phyloP scores from a whole-genome alignment of 2,888 invertebrate genomes.

The Acrobasis consociella region DNA sequence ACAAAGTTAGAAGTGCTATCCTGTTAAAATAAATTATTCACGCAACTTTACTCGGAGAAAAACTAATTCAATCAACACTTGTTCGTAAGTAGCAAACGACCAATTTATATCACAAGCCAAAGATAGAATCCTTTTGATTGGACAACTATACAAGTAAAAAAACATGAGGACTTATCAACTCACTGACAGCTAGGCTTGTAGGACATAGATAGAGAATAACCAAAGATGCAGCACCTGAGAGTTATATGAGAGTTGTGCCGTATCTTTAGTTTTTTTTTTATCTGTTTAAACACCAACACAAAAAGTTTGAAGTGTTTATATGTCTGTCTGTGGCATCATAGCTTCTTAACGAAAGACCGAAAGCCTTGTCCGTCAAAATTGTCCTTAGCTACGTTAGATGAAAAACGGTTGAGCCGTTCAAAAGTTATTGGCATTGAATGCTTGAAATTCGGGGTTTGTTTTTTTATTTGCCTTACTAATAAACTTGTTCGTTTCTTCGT shows the following conservation, averaged over 20 bases:
- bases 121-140: slow-evolving; percentile 13
- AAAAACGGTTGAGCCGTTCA: no score
- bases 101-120: slow-evolving; percentile 7
- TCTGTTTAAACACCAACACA: no score
- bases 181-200: neutral
- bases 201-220: neutral
- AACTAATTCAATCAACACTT: slow-evolving; percentile 6
- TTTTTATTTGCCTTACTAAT: no score
- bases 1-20: slow-evolving; percentile 10
- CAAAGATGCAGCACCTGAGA: neutral
- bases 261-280: no score
- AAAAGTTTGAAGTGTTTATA: no score
- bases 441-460: no score
- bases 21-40: slow-evolving; percentile 17
- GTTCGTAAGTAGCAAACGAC: slow-evolving; percentile 3
- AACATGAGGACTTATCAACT: neutral
- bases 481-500: no score
- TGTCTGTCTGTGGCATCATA: no score
- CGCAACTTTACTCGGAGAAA: neutral
- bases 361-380: no score
- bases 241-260: neutral
- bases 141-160: slow-evolving; percentile 1
- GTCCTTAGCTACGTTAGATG: no score
- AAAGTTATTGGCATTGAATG: no score
- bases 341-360: no score